Percentiles rank a stretch among this genome's conserved stretches.
phyloP scores from a whole-genome alignment of 2,797 vertebrate genomes.

The Labroides dimidiatus region DNA sequence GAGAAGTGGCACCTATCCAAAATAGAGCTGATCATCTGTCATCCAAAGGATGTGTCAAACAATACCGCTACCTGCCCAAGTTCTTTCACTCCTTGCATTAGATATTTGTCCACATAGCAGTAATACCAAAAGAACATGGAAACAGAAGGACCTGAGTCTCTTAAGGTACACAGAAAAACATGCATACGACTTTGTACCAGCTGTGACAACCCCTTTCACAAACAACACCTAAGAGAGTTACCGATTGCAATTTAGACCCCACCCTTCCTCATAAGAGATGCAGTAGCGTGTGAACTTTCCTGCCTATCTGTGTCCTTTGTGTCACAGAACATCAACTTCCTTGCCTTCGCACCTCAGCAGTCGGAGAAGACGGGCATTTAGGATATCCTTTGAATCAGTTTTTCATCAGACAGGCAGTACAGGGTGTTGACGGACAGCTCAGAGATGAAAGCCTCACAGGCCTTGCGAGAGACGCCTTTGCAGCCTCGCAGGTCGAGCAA shows the following conservation, averaged over 20 bases:
- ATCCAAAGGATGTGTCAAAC: constrained; percentile 38
- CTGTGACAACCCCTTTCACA: constrained; percentile 39
- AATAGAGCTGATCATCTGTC: constrained; percentile 17
- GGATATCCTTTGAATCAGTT: constrained; percentile 98
- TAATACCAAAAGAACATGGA: constrained; percentile 34
- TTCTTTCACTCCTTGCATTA: constrained; percentile 40
- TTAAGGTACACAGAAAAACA: constrained; percentile 53
- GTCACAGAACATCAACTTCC: constrained; percentile 42
- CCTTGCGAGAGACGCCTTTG: constrained; percentile 93
- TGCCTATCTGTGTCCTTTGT: constrained; percentile 43
- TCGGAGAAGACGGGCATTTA: constrained; percentile 72
- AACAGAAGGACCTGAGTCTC: constrained; percentile 74
- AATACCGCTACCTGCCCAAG: constrained; percentile 32
- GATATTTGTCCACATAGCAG: constrained; percentile 35
- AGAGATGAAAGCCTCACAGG: constrained; percentile 97
- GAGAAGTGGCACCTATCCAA: constrained; percentile 24
- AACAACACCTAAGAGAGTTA: constrained; percentile 52
- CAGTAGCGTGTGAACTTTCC: constrained; percentile 48
- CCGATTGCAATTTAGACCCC: constrained; percentile 51
- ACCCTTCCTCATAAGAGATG: constrained; percentile 32
- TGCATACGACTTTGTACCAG: constrained; percentile 47
- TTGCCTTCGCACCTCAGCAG: constrained; percentile 7
- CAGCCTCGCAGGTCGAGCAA: constrained; percentile 95
- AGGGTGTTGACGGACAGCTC: constrained; percentile 97
- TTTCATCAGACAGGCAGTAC: constrained; percentile 98